Evolutionary conservation across 2,888 invertebrate genomes (phyloP), one percentile per base, ranked within the genome.

Genomic region (Troilus luridus): DNA sequence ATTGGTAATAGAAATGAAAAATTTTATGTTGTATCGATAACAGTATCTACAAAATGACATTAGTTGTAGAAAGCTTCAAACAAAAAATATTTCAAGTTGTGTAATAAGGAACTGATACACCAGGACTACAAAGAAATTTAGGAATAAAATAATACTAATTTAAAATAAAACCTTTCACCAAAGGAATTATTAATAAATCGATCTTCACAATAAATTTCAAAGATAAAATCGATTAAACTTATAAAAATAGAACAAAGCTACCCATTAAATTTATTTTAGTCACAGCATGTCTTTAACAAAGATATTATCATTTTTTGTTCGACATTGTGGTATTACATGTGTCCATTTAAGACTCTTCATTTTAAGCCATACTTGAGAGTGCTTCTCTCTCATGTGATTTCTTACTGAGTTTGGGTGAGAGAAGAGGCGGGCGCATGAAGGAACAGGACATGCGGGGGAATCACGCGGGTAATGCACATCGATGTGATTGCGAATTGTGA

Each of bases 301-400:
- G 21, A 90, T 85, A 90, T 85, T 88, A 90, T 90, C 90, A 90
- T 88, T 81, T 72, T 67, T 88, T 12, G 90, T 81, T 88, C 90
- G 58, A 88, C 62, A 90, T 41, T 92, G 81, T 56, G 92, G 92
- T 85, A 91, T 85, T 89, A 90, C 89, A 91, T 96, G 96, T 93
- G 96, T 96, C 97, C 97, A 96, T 94, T 96, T 96, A 92, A 97
- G 95, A 91, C 97, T 96, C 95, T 97, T 97, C 96, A 97, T 97
- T 94, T 96, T 96, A 94, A 97, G 96, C 97, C 97, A 97, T 94
- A 97, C 97, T 93, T 95, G 95, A 88, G 96, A 96, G 94, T 97
- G 97, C 94, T 97, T 97, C 93, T 97, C 95, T 93, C 97, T 95
- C 97, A 97, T 97, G 94, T 97, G 97, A 95, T 97, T 97, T 93